Evolutionary conservation across 2,797 vertebrate species (phyloP).

Genomic region (Coccyzus lansbergi): DNA sequence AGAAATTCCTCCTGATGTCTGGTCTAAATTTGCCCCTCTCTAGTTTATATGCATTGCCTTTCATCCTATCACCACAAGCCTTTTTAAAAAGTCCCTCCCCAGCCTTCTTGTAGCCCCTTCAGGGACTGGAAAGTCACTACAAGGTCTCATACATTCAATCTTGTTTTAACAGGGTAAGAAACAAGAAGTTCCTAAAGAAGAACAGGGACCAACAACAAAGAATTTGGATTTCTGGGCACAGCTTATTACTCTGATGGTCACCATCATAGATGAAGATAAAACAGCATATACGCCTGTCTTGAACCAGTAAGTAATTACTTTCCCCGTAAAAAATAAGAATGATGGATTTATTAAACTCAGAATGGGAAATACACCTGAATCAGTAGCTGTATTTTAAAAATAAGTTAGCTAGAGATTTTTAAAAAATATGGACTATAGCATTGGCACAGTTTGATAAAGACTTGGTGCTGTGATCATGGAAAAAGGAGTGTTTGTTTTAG

Average conservation of each 20-base stretch:
- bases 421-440: neutral
- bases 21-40: no score
- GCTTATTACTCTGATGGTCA: conserved; percentile 97
- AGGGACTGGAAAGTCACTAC: no score
- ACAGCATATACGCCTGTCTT: conserved; percentile 93
- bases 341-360: neutral
- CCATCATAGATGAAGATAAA: conserved; percentile 96
- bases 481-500: neutral
- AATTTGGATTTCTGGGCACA: conserved; percentile 99
- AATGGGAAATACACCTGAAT: neutral
- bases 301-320: conserved; percentile 90
- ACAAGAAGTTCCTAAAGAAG: conserved; percentile 91
- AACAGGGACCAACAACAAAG: conserved; percentile 95
- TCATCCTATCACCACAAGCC: no score
- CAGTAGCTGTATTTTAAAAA: neutral
- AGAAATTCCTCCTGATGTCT: no score
- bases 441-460: neutral
- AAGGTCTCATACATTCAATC: neutral
- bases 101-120: no score
- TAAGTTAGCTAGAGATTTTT: neutral
- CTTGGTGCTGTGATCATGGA: neutral
- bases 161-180: conserved; percentile 85
- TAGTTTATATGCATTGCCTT: no score
- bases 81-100: no score
- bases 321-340: neutral